Evolutionary conservation across 2,113 vertebrate species (phyloP).

Genomic region (Leucopsar rothschildi): DNA sequence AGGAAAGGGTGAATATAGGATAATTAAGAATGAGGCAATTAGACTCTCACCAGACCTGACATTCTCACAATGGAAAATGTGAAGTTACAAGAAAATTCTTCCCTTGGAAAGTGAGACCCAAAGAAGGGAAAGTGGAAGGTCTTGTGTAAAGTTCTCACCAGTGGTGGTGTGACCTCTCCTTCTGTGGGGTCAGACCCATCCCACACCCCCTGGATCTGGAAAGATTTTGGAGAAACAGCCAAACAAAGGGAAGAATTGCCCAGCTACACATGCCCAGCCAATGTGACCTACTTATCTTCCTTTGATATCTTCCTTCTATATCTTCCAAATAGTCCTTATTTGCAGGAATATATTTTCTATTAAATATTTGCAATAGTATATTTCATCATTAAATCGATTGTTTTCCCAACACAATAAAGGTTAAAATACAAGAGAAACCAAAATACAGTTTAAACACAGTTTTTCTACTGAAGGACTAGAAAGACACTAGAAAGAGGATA

Average conservation of each 20-base stretch:
- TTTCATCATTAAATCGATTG: neutral
- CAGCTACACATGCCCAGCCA: neutral
- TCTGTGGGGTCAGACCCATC: neutral
- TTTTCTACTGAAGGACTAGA: neutral
- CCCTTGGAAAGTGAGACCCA: neutral
- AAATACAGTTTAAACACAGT: neutral
- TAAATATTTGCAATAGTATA: rapidly evolving
- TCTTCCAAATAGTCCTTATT: neutral
- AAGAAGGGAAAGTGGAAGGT: neutral
- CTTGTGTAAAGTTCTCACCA: neutral
- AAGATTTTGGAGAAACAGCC: neutral
- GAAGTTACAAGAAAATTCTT: neutral
- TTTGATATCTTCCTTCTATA: too few species aligned
- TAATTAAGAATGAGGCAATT: neutral
- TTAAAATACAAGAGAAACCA: neutral
- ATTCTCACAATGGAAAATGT: neutral
- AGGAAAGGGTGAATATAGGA: neutral
- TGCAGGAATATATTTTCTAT: neutral
- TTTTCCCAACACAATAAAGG: neutral
- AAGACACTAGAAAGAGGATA: neutral
- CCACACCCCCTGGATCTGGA: neutral
- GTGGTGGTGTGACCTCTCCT: neutral
- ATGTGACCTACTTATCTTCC: neutral
- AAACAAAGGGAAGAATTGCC: neutral
- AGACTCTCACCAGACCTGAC: neutral